Evolutionary conservation across 2,797 vertebrate genomes (phyloP).

Genomic region (Tapirus indicus): DNA sequence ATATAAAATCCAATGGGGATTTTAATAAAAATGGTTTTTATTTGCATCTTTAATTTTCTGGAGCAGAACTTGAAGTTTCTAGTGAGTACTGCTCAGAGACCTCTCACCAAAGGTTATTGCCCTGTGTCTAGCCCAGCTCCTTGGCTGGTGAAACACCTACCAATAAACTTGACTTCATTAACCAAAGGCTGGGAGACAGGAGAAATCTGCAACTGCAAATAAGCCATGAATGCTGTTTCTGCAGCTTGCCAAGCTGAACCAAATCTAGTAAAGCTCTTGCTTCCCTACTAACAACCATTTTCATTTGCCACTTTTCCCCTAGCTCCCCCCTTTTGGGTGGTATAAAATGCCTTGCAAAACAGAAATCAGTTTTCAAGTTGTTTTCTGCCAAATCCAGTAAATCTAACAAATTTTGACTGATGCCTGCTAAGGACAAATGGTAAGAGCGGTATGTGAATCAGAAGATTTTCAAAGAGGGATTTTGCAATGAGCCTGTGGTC

Average conservation of each 20-base stretch:
- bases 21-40: background rate
- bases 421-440: conserved; percentile 56
- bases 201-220: background rate
- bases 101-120: background rate
- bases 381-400: conserved; percentile 52
- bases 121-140: background rate
- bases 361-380: conserved; percentile 53
- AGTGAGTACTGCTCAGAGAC: background rate
- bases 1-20: background rate
- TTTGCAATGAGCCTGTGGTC: conserved; percentile 57
- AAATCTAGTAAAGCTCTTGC: background rate
- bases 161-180: background rate
- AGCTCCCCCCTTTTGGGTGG: background rate
- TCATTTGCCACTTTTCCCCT: background rate
- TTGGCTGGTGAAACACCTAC: background rate
- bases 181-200: background rate
- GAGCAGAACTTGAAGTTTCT: background rate
- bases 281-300: background rate
- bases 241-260: background rate
- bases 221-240: background rate
- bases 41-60: background rate
- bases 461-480: conserved; percentile 47
- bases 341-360: conserved; percentile 36
- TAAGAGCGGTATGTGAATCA: background rate
- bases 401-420: conserved; percentile 63